Conservation (phyloP, 2,797 vertebrate species). For the Notolabrus celidotus region DNA sequence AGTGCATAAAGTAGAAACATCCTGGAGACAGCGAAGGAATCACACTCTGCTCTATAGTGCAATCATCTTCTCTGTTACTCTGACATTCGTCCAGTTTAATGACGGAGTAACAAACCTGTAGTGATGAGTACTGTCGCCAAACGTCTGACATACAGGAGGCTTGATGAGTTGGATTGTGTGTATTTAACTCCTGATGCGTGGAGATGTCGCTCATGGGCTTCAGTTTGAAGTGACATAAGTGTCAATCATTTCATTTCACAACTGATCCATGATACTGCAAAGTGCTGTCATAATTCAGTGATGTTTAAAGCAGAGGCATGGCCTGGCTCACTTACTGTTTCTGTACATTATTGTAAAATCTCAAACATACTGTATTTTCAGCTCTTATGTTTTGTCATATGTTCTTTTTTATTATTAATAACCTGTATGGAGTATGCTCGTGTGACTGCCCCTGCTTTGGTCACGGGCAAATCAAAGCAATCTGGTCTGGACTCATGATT, state of each 20-base stretch:
- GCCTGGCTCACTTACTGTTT: slow-evolving; percentile 48
- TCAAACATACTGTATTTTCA: slow-evolving; percentile 77
- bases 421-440: slow-evolving; percentile 52
- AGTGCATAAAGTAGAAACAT: slow-evolving; percentile 33
- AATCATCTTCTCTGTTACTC: slow-evolving; percentile 39
- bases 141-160: slow-evolving; percentile 9
- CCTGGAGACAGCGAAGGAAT: slow-evolving; percentile 19
- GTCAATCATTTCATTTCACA: slow-evolving; percentile 70
- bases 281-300: slow-evolving; percentile 41
- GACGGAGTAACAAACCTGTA: slow-evolving; percentile 10
- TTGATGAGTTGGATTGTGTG: slow-evolving; percentile 37
- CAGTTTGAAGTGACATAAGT: slow-evolving; percentile 32
- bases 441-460: slow-evolving; percentile 52
- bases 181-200: slow-evolving; percentile 36
- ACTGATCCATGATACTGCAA: slow-evolving; percentile 50
- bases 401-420: slow-evolving; percentile 52
- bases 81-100: slow-evolving; percentile 13
- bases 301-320: slow-evolving; percentile 59
- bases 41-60: slow-evolving; percentile 30
- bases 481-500: slow-evolving; percentile 59
- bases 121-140: slow-evolving; percentile 20
- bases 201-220: slow-evolving; percentile 34
- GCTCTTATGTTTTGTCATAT: slow-evolving; percentile 57
- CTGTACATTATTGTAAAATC: slow-evolving; percentile 76
- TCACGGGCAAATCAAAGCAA: slow-evolving; percentile 57